phyloP scores from a whole-genome alignment of 2,888 invertebrate species.

The Galeruca laticollis region DNA sequence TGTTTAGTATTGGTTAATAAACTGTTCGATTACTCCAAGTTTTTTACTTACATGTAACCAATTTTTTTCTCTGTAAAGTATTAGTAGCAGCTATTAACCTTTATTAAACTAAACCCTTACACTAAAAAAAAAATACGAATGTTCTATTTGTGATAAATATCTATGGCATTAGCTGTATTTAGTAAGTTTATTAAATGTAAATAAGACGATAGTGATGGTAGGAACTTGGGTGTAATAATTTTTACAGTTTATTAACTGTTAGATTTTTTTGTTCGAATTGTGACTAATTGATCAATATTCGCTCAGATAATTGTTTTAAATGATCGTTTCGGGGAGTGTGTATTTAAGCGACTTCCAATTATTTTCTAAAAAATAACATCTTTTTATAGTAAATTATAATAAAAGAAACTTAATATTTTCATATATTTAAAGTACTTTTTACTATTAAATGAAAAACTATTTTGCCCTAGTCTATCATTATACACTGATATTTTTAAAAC shows the following conservation, averaged over 20 bases:
- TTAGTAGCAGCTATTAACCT: constrained; percentile 14
- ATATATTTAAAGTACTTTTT: too few relatives aligned
- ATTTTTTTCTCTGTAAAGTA: neutral
- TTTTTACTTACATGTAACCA: constrained; percentile 10
- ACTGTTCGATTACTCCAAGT: constrained; percentile 5
- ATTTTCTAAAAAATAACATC: too few relatives aligned
- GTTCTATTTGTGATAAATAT: constrained; percentile 25
- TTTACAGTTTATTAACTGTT: constrained; percentile 22
- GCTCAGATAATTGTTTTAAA: constrained; percentile 25
- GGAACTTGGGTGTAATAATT: constrained; percentile 5
- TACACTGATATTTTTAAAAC: too few relatives aligned
- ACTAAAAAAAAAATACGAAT: constrained; percentile 2
- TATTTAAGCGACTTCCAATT: constrained; percentile 7
- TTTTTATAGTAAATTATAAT: too few relatives aligned
- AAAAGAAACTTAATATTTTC: too few relatives aligned
- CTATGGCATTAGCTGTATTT: constrained; percentile 12
- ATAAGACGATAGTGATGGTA: constrained; percentile 16
- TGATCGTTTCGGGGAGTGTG: neutral
- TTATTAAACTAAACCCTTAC: constrained; percentile 2
- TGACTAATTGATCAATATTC: constrained; percentile 20
- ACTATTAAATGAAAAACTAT: too few relatives aligned
- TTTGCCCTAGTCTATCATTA: too few relatives aligned
- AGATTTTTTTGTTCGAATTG: neutral
- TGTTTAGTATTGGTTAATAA: constrained; percentile 27
- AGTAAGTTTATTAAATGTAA: constrained; percentile 15